Evolutionary conservation across 2,797 vertebrate genomes (phyloP).

Genomic region (Cyclopterus lumpus): DNA sequence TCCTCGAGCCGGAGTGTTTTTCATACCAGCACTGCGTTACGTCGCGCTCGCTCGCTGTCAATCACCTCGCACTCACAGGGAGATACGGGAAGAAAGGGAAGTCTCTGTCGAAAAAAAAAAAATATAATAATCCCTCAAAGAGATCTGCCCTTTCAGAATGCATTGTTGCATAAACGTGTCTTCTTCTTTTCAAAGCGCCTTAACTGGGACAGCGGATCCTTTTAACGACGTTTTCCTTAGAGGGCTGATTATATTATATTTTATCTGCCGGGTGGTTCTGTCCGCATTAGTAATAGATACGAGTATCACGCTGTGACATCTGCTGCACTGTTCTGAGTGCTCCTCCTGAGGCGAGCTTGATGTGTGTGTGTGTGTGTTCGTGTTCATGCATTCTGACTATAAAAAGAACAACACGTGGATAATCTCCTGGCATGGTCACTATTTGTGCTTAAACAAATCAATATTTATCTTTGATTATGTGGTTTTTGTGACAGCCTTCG

Average conservation of each 20-base stretch:
- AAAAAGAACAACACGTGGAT: constrained; percentile 47
- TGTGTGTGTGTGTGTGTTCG: constrained; percentile 2
- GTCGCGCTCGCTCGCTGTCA: constrained; percentile 36
- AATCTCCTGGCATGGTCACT: constrained; percentile 41
- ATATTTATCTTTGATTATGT: constrained; percentile 44
- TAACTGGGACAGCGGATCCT: constrained; percentile 31
- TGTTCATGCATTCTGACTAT: constrained; percentile 26
- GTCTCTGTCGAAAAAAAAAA: neutral
- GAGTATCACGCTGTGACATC: constrained; percentile 62
- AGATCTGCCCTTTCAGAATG: constrained; percentile 17
- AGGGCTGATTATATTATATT: constrained; percentile 39
- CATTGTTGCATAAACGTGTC: neutral
- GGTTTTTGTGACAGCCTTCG: constrained; percentile 28
- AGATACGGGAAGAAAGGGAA: constrained; percentile 35
- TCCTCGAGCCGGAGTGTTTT: constrained; percentile 41
- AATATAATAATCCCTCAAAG: constrained; percentile 27
- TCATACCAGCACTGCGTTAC: constrained; percentile 14
- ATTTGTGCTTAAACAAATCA: constrained; percentile 42
- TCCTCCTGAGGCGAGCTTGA: constrained; percentile 44
- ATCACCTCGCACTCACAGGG: constrained; percentile 31
- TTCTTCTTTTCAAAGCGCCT: constrained; percentile 15
- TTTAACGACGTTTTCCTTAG: constrained; percentile 35
- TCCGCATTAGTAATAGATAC: constrained; percentile 35
- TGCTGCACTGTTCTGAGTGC: constrained; percentile 43
- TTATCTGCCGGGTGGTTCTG: constrained; percentile 34